These are phyloP conservation scores for Amblyopsis hoosieri DNA, from an alignment of 2,797 vertebrate species.

Conservation along the genomic window DNA sequence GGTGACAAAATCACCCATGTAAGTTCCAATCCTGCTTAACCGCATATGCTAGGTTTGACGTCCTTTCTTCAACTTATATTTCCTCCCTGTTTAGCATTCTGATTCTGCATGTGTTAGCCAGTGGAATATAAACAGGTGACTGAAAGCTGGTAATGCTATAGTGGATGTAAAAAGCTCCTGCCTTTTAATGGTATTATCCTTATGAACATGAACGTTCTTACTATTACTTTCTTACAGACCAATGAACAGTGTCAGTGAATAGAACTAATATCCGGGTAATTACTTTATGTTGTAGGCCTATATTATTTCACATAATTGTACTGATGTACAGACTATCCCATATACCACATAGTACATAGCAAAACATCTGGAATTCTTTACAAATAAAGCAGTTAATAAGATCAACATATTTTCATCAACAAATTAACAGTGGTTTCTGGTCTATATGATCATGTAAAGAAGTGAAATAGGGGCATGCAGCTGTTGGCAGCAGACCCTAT, in stretches of 20 bases:
- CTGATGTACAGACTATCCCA: too few relatives aligned
- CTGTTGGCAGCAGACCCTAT: constrained; percentile 66
- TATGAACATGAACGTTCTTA: too few relatives aligned
- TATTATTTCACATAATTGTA: too few relatives aligned
- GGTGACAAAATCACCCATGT: constrained; percentile 77
- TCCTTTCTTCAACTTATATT: constrained; percentile 43
- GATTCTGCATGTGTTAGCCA: constrained; percentile 72
- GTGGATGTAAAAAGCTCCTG: constrained; percentile 32
- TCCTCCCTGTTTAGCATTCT: constrained; percentile 68
- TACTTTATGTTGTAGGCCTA: too few relatives aligned
- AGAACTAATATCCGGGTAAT: too few relatives aligned
- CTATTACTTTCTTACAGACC: too few relatives aligned
- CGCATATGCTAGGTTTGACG: constrained; percentile 64
- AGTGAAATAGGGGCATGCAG: constrained; percentile 53
- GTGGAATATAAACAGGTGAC: constrained; percentile 62
- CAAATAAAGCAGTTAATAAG: constrained; percentile 77
- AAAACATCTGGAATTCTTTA: constrained; percentile 78
- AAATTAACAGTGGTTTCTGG: constrained; percentile 48
- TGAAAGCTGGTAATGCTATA: constrained; percentile 70
- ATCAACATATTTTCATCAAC: constrained; percentile 5
- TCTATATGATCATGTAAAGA: constrained; percentile 51
- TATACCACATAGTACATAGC: not conserved
- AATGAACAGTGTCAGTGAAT: too few relatives aligned
- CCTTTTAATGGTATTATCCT: too few relatives aligned
- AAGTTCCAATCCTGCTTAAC: constrained; percentile 62